Evolutionary conservation across 2,113 vertebrate genomes (phyloP), one percentile per base, ranked within the genome.

Genomic region (Carlito syrichta): DNA sequence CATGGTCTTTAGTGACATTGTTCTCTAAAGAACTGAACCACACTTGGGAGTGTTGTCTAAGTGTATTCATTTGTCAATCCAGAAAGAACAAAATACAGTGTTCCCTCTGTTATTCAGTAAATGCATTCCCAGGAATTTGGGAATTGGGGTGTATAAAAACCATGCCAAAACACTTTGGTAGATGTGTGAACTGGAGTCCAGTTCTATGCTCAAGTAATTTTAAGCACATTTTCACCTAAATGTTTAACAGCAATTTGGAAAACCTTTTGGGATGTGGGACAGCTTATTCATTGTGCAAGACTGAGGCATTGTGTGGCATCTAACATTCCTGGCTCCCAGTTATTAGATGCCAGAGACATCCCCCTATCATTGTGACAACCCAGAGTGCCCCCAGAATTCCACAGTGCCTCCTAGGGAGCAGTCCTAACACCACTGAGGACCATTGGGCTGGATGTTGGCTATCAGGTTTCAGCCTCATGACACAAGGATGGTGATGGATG

Each of bases 71-170:
- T n/a, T n/a, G n/a, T n/a, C n/a, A n/a, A n/a, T n/a, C 17, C 32
- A 50, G 1, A 60, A 52, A 82, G 58, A 54, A 82, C 14, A 30
- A 69, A 60, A 14, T 32, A 32, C 8, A 16, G 1, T 35, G 14
- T 66, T 66, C 38, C n/a, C 30, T 86, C 16, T n/a, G 16, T 86
- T 84, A 73, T 38, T 83, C 3, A 68, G 35, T 7, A 73, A 19
- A 66, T 76, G 23, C 25, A 78, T 50, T 69, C 45, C 19, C 73
- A 60, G 90, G 32, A 68, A 81, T 40, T 60, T 40, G 54, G 40
- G n/a, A n/a, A n/a, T n/a, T n/a, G n/a, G n/a, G 54, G 35, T 90
- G 10, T 38, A 17, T 92, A 66, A 73, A 86, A 91, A 63, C 17
- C 16, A n/a, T 48, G 52, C 66, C 20, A 40, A 90, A 68, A 68